Evolutionary conservation across 2,888 invertebrate species (phyloP).

Genomic region (Apoda limacodes): DNA sequence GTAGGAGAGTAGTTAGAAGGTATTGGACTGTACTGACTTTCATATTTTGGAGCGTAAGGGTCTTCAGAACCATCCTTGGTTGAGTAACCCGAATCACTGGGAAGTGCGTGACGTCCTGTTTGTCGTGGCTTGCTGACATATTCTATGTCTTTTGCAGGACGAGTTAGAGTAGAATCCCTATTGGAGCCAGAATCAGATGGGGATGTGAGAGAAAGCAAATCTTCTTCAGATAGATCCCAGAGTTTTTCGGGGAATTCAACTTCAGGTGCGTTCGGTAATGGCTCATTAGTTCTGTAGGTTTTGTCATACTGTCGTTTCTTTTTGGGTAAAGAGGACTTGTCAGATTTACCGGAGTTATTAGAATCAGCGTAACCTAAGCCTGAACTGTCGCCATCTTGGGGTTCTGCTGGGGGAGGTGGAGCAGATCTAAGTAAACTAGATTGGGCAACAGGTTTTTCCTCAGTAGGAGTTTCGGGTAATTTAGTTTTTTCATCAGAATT

Average conservation of each 20-base stretch:
- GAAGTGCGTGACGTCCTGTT: constrained; percentile 66
- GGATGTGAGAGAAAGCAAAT: constrained; percentile 64
- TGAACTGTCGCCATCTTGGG: constrained; percentile 58
- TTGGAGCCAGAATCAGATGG: constrained; percentile 72
- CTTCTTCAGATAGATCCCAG: constrained; percentile 80
- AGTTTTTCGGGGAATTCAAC: constrained; percentile 85
- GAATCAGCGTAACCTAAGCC: constrained; percentile 65
- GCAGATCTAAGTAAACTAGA: constrained; percentile 36
- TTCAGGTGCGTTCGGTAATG: constrained; percentile 78
- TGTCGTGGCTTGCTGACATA: constrained; percentile 71
- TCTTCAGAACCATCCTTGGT: constrained; percentile 57
- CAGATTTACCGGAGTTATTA: constrained; percentile 60
- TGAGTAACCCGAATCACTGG: constrained; percentile 61
- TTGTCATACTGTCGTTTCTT: constrained; percentile 83
- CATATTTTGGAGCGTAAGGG: constrained; percentile 49
- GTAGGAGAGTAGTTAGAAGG: constrained; percentile 60
- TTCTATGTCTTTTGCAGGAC: constrained; percentile 73
- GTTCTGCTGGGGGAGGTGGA: constrained; percentile 35
- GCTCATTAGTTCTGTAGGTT: constrained; percentile 87
- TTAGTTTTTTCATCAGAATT: constrained; percentile 46
- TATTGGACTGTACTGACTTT: constrained; percentile 52
- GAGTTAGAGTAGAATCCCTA: constrained; percentile 63
- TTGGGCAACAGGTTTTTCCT: constrained; percentile 37
- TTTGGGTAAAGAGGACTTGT: constrained; percentile 63
- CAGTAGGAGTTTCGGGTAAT: constrained; percentile 47